phyloP scores from a whole-genome alignment of 2,113 vertebrate species.

The Eretmochelys imbricata region DNA sequence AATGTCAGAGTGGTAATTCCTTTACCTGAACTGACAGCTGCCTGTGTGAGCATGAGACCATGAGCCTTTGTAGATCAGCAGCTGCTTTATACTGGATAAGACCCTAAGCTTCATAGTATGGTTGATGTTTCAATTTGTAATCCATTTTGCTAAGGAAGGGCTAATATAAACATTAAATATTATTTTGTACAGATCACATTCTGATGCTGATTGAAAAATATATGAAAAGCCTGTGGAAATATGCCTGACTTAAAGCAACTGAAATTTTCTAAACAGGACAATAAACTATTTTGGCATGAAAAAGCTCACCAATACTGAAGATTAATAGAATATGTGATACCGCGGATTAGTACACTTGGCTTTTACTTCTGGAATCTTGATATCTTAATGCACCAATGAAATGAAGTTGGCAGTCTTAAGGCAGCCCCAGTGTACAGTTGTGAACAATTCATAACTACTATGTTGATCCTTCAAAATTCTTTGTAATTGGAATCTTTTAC shows the following conservation, averaged over 20 bases:
- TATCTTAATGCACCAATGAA: neutral
- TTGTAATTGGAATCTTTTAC: neutral
- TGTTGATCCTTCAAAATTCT: neutral
- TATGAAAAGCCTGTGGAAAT: neutral
- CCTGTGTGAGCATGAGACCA: neutral
- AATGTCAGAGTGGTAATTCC: neutral
- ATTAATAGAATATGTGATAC: neutral
- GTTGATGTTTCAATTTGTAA: constrained; percentile 19
- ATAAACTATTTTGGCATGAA: neutral
- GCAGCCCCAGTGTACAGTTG: neutral
- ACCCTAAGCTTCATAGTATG: constrained; percentile 55
- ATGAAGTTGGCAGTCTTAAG: neutral
- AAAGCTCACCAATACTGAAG: neutral
- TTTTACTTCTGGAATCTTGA: neutral
- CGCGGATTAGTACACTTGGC: neutral
- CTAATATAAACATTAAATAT: neutral
- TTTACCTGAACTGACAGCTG: neutral
- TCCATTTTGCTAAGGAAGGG: constrained; percentile 34
- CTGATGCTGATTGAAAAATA: neutral
- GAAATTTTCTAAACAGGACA: neutral
- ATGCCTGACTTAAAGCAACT: neutral
- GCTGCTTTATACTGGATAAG: constrained; percentile 54
- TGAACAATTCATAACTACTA: neutral
- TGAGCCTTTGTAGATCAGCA: neutral
- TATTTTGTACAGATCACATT: neutral